Percentiles rank a stretch among this genome's conserved stretches.
Conservation (phyloP, 2,888 invertebrate species). For the Hydraecia micacea region DNA sequence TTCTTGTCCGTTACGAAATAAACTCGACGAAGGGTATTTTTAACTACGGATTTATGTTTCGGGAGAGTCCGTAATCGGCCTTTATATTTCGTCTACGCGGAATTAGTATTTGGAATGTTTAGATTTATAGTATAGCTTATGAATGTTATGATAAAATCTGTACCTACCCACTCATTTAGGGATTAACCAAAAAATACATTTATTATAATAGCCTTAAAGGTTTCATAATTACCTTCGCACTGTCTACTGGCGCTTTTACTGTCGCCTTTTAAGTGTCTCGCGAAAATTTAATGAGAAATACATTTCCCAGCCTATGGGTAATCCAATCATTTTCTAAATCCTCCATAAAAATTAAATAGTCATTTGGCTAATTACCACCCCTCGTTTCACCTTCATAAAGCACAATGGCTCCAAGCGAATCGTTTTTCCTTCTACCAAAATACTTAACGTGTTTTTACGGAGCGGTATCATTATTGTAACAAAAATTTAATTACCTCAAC, state of each 20-base stretch:
- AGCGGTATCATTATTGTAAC: constrained; percentile 76
- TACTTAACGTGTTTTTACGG: constrained; percentile 70
- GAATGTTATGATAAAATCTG: constrained; percentile 64
- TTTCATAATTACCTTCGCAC: constrained; percentile 34
- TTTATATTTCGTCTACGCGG: constrained; percentile 78
- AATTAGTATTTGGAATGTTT: constrained; percentile 79
- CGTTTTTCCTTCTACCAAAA: constrained; percentile 67
- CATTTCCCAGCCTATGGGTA: constrained; percentile 7
- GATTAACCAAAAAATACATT: constrained; percentile 8
- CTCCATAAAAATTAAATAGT: constrained; percentile 54
- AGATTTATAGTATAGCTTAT: constrained; percentile 72
- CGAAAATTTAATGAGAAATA: constrained; percentile 24
- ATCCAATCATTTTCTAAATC: constrained; percentile 43
- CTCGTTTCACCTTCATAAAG: constrained; percentile 66
- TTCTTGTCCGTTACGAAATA: constrained; percentile 89
- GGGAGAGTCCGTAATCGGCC: constrained; percentile 81
- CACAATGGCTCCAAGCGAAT: constrained; percentile 65
- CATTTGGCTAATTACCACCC: constrained; percentile 64
- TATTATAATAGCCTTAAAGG: constrained; percentile 58
- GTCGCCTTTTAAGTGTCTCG: constrained; percentile 3
- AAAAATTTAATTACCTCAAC: constrained; percentile 86
- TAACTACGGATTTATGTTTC: constrained; percentile 87
- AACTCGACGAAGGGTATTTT: constrained; percentile 86
- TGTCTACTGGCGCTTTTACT: background rate
- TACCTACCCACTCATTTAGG: constrained; percentile 23